These are phyloP conservation scores for Empidonax traillii DNA, from an alignment of 2,113 vertebrate species.

Conservation along the genomic window DNA sequence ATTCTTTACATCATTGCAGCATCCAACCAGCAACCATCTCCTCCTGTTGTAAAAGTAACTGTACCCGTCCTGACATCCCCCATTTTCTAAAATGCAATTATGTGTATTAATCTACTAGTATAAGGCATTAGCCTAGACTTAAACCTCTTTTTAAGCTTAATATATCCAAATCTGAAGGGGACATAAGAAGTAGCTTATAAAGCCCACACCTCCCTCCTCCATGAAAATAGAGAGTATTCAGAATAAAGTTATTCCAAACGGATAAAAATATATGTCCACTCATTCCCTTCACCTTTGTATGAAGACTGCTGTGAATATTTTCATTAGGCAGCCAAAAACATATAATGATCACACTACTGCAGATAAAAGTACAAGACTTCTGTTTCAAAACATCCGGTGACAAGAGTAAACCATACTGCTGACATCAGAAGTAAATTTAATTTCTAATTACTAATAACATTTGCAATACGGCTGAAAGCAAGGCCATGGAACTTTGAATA, in stretches of 20 bases:
- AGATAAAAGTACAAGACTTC: neutral
- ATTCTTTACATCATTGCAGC: neutral
- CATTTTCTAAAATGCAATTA: neutral
- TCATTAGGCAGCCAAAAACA: neutral
- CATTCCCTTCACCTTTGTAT: neutral
- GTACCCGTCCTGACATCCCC: neutral
- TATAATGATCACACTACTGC: neutral
- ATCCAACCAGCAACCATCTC: neutral
- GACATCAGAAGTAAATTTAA: neutral
- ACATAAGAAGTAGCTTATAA: neutral
- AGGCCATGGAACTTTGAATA: neutral
- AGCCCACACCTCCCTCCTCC: neutral
- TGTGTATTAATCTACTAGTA: neutral
- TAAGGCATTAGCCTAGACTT: neutral
- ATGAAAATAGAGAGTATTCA: neutral
- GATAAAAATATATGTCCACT: rapidly evolving
- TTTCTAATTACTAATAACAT: neutral
- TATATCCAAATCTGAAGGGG: neutral
- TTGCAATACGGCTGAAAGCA: neutral
- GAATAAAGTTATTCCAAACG: neutral
- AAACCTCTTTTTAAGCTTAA: neutral
- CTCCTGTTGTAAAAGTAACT: neutral
- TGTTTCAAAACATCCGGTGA: neutral
- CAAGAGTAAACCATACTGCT: neutral
- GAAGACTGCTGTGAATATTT: neutral